phyloP scores from a whole-genome alignment of 1,140 invertebrate species.

The Drosophila lacertosa region DNA sequence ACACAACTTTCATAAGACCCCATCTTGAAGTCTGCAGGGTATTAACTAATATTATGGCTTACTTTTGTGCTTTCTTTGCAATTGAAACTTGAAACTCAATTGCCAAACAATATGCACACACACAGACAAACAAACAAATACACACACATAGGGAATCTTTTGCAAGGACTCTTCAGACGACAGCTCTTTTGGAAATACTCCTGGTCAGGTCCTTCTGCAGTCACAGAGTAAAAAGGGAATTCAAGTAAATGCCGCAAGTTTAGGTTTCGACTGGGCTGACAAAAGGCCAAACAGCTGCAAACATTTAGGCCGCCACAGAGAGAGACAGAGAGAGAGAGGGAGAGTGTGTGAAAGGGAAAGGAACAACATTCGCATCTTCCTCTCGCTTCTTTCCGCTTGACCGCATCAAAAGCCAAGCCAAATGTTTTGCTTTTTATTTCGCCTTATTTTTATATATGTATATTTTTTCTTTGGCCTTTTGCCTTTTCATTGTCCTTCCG shows the following conservation, averaged over 20 bases:
- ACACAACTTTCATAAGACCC: no score
- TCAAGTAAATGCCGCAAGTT: slow-evolving; percentile 45
- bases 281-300: slow-evolving; percentile 70
- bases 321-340: slow-evolving; percentile 5
- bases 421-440: slow-evolving; percentile 45
- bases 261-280: slow-evolving; percentile 50
- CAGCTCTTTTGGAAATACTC: slow-evolving; percentile 20
- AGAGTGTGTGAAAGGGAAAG: slow-evolving; percentile 11
- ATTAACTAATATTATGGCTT: slow-evolving; percentile 1
- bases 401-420: slow-evolving; percentile 70
- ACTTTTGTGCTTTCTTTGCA: slow-evolving; percentile 11
- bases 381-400: slow-evolving; percentile 44
- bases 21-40: not conserved
- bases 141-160: not conserved
- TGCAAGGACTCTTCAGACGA: slow-evolving; percentile 1
- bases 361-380: slow-evolving; percentile 27
- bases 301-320: slow-evolving; percentile 33
- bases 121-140: no score
- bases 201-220: not conserved
- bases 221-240: no score
- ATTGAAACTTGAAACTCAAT: slow-evolving; percentile 26
- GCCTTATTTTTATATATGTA: slow-evolving; percentile 44
- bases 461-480: slow-evolving; percentile 44
- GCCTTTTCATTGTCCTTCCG: slow-evolving; percentile 76
- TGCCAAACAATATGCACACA: slow-evolving; percentile 4